Percentiles rank a stretch among this genome's conserved stretches.
Conservation (phyloP, 2,888 invertebrate genomes). For the Eumacrocentrus americanus region DNA sequence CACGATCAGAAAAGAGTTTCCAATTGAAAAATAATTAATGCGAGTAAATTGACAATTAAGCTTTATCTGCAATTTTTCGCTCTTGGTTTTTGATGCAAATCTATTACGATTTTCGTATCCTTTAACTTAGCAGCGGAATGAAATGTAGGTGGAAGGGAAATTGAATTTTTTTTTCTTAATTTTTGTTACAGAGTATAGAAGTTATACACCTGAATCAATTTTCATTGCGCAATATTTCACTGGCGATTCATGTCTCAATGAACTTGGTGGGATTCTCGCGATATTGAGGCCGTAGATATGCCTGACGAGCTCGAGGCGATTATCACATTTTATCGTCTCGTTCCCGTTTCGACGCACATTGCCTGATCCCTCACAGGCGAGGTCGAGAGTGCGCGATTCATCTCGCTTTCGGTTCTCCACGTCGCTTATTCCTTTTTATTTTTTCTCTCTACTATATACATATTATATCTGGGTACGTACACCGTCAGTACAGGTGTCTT, state of each 20-base stretch:
- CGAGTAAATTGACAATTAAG: neutral
- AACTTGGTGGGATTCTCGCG: slow-evolving; percentile 22
- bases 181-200: neutral
- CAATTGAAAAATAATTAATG: too few species aligned
- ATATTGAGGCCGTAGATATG: slow-evolving; percentile 23
- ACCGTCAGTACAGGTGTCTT: slow-evolving; percentile 27
- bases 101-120: slow-evolving; percentile 10
- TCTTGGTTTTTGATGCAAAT: slow-evolving; percentile 14
- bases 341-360: neutral
- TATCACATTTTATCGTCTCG: slow-evolving; percentile 9
- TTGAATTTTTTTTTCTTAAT: neutral
- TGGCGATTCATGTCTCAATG: neutral
- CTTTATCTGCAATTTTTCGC: slow-evolving; percentile 5
- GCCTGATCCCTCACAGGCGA: neutral
- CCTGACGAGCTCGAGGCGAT: neutral
- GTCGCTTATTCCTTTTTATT: slow-evolving; percentile 7
- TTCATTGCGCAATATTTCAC: neutral
- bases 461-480: neutral
- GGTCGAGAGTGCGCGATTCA: slow-evolving; percentile 8
- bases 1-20: too few species aligned
- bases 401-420: slow-evolving; percentile 11
- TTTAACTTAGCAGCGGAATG: too few species aligned
- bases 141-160: neutral
- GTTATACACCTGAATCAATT: neutral
- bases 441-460: neutral